These are phyloP conservation scores for Crotalus tigris DNA, from an alignment of 2,113 vertebrate genomes.

Conservation along the genomic window DNA sequence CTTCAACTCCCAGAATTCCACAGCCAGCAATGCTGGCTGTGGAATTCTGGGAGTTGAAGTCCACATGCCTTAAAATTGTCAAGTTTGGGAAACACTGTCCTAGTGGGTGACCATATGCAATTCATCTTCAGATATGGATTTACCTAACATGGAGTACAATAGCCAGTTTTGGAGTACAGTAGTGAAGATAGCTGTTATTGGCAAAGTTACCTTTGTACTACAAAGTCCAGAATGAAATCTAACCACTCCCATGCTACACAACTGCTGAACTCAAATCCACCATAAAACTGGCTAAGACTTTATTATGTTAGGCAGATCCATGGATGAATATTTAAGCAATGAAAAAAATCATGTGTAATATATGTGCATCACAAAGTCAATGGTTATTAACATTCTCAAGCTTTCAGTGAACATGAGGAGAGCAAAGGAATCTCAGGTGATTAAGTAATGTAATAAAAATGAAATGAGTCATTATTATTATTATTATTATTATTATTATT, in stretches of 20 bases:
- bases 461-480: background rate
- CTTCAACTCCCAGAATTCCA: too few relatives aligned
- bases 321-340: background rate
- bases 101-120: constrained; percentile 39
- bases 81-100: background rate
- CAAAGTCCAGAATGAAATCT: background rate
- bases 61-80: too few relatives aligned
- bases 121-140: background rate
- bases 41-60: too few relatives aligned
- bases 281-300: background rate
- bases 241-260: background rate
- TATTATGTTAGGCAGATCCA: background rate
- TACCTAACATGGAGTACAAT: background rate
- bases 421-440: constrained; percentile 44
- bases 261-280: background rate
- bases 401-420: constrained; percentile 44
- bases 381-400: constrained; percentile 36
- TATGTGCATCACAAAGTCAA: background rate
- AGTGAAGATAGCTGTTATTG: background rate
- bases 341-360: background rate
- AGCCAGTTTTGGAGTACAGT: background rate
- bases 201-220: background rate
- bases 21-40: too few relatives aligned
- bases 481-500: background rate
- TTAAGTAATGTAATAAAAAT: constrained; percentile 28